Conservation (phyloP, 1,140 invertebrate genomes). For the Heterodera schachtii region DNA sequence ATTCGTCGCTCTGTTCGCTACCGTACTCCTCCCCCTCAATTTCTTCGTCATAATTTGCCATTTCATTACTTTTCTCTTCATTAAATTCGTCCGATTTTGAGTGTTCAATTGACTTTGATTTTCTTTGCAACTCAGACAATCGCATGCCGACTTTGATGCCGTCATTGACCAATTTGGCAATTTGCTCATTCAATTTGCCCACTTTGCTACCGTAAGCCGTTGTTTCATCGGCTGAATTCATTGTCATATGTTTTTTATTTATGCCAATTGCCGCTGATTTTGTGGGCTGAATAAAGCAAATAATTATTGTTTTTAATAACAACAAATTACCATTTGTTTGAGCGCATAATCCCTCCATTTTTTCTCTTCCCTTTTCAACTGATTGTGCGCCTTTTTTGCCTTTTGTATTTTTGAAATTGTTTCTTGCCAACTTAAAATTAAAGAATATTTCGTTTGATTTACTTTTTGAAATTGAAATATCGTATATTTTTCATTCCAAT, state of each 20-base stretch:
- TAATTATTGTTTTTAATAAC: background rate
- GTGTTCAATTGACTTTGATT: background rate
- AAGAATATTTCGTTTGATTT: constrained; percentile 5
- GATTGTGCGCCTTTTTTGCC: constrained; percentile 2
- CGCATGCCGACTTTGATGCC: constrained; percentile 8
- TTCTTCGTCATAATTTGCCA: background rate
- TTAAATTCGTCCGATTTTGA: background rate
- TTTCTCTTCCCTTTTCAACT: constrained; percentile 2
- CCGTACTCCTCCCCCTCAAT: background rate
- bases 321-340: background rate
- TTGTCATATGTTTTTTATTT: constrained; percentile 4
- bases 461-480: background rate
- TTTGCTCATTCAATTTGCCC: background rate
- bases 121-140: background rate
- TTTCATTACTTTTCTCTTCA: background rate
- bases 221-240: background rate
- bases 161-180: constrained; percentile 18
- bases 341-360: background rate
- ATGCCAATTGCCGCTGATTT: background rate
- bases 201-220: constrained; percentile 2
- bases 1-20: background rate
- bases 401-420: constrained; percentile 8
- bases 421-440: constrained; percentile 14
- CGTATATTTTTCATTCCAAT: background rate
- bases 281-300: background rate